These are phyloP conservation scores for Rhynchophorus ferrugineus DNA, from an alignment of 1,140 invertebrate species.

Conservation along the genomic window DNA sequence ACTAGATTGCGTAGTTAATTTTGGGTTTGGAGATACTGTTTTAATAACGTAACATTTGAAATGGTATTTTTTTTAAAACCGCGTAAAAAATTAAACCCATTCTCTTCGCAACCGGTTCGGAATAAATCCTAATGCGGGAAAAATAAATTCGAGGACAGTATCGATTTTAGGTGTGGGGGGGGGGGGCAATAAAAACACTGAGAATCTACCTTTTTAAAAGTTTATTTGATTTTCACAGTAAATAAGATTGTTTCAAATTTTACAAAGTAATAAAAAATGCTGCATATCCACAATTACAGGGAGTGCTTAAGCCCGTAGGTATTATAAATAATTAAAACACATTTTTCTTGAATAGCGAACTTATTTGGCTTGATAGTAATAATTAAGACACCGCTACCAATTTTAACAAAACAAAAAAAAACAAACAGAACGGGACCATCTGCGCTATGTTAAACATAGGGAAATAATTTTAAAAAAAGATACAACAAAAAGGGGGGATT, in stretches of 20 bases:
- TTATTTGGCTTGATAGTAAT: not conserved
- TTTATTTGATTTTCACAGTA: not conserved
- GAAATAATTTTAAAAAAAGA: not conserved
- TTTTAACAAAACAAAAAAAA: too few relatives aligned
- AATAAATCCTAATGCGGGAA: too few relatives aligned
- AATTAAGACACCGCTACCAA: not conserved
- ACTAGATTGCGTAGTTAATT: too few relatives aligned
- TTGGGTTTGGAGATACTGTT: too few relatives aligned
- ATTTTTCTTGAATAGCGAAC: not conserved
- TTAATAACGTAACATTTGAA: too few relatives aligned
- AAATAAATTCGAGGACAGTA: too few relatives aligned
- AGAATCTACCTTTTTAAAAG: not conserved
- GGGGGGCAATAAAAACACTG: too few relatives aligned
- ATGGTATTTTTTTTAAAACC: too few relatives aligned
- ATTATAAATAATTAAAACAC: not conserved
- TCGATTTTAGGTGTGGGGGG: too few relatives aligned
- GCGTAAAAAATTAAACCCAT: too few relatives aligned
- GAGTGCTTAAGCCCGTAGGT: not conserved
- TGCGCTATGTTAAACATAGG: not conserved
- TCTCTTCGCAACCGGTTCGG: too few relatives aligned
- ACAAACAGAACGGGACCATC: not conserved
- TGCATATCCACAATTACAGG: not conserved
- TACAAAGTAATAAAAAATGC: not conserved
- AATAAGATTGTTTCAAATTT: not conserved
- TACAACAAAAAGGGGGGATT: too few relatives aligned